A percentile compares a stretch with the other conserved stretches of the same genome.
Conservation (phyloP, 2,888 invertebrate genomes). For the Mesorhabditis sp. region DNA sequence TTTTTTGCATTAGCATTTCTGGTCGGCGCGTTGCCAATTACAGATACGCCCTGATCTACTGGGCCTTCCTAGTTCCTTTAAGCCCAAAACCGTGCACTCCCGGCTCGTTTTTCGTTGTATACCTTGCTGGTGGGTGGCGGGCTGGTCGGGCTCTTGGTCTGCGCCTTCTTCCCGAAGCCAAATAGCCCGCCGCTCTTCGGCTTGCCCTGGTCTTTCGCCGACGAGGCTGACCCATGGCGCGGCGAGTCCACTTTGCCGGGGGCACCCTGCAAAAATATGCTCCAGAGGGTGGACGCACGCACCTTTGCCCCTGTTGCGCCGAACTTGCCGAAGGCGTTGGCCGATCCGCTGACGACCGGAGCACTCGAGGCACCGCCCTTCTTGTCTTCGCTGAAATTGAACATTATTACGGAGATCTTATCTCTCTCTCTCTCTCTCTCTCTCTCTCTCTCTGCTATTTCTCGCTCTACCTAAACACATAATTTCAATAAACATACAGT, state of each 20-base stretch:
- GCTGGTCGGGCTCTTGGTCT: constrained; percentile 30
- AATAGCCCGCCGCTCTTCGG: constrained; percentile 38
- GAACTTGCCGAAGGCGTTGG: neutral
- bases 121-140: constrained; percentile 37
- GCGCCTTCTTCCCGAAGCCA: constrained; percentile 46
- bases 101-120: constrained; percentile 11
- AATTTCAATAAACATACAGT: constrained; percentile 31
- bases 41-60: no score
- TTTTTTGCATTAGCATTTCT: no score
- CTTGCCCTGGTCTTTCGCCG: constrained; percentile 6
- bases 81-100: neutral
- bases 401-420: neutral
- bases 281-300: neutral
- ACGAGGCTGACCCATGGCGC: constrained; percentile 9
- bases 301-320: neutral
- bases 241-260: constrained; percentile 9
- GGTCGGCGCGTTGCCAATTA: no score
- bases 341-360: neutral
- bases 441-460: neutral
- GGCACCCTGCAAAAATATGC: neutral
- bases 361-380: neutral
- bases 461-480: neutral
- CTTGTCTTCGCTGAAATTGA: constrained; percentile 2
- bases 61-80: no score
- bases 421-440: neutral